Evolutionary conservation across 2,888 invertebrate genomes (phyloP), one percentile per base, ranked within the genome.

Genomic region (Cremastinae sp.): DNA sequence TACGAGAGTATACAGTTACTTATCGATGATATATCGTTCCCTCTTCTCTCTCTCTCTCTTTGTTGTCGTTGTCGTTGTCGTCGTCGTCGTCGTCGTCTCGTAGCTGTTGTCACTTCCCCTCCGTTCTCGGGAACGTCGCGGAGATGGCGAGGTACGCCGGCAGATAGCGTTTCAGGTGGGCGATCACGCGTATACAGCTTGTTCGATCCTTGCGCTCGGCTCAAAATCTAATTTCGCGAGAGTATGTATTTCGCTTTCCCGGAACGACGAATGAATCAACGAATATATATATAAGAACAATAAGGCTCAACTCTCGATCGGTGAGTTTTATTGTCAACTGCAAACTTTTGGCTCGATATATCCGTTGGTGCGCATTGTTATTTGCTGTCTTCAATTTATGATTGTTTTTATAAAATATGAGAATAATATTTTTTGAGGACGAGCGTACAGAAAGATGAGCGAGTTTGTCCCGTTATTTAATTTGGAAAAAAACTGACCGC

Each of bases 61-160:
- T 47, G 20, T 45, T 0, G 9, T 36, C 43, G n/a, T n/a, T n/a
- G n/a, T n/a, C n/a, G n/a, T n/a, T n/a, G n/a, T n/a, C n/a, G n/a
- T n/a, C n/a, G n/a, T n/a, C n/a, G n/a, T n/a, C n/a, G n/a, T n/a
- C 51, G 54, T 34, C 22, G 56, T 56, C 28, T 49, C 28, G 38
- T 16, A 22, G 58, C 41, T 51, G 49, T 49, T 41, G 51, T 69
- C 59, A 58, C 59, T 59, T 14, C 20, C 59, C 20, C 47, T 36
- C 28, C 22, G 28, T 56, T 22, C 20, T 45, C 7, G 14, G 20
- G 16, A 47, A 22, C 20, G 56, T 45, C 56, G 56, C 64, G 51
- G 10, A 14, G 45, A 47, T 1, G 12, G 9, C n/a, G 45, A 47
- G 20, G 49, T 36, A 14, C 22, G 12, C 38, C 34, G 18, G 16